Conservation (phyloP, 2,797 vertebrate species). For the Thalassophryne amazonica region DNA sequence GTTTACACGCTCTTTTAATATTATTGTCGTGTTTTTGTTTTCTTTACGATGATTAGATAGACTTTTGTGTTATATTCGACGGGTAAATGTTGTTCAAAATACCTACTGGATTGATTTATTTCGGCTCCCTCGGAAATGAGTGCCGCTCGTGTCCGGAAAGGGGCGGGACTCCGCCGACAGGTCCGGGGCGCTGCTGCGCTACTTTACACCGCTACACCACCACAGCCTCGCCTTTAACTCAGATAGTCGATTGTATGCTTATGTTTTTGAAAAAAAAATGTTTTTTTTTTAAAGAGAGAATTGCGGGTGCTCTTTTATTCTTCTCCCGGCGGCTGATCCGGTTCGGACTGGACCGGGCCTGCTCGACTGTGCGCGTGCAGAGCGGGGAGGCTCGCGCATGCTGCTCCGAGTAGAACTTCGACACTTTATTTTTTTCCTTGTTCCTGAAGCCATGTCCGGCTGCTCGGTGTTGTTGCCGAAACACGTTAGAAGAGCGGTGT, state of each 20-base stretch:
- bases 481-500: slow-evolving; percentile 23
- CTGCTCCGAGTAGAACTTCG: slow-evolving; percentile 77
- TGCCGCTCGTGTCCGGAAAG: slow-evolving; percentile 91
- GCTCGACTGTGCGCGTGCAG: slow-evolving; percentile 18
- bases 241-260: slow-evolving; percentile 10
- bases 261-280: not conserved
- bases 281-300: not conserved
- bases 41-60: too few relatives aligned
- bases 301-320: not conserved
- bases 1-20: too few relatives aligned
- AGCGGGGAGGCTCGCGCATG: slow-evolving; percentile 29
- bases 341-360: slow-evolving; percentile 7
- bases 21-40: too few relatives aligned
- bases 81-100: slow-evolving; percentile 14
- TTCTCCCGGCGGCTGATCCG: not conserved
- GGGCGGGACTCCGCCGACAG: slow-evolving; percentile 84
- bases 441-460: slow-evolving; percentile 58
- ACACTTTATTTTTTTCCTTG: too few relatives aligned
- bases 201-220: slow-evolving; percentile 41
- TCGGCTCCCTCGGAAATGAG: slow-evolving; percentile 95
- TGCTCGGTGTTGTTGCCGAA: slow-evolving; percentile 15
- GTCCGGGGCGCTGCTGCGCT: slow-evolving; percentile 50
- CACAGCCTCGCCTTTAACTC: slow-evolving; percentile 6
- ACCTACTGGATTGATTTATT: slow-evolving; percentile 87
- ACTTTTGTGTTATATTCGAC: slow-evolving; percentile 1